These are phyloP conservation scores for Oceanodroma tethys DNA, from an alignment of 2,113 vertebrate species.

Conservation along the genomic window DNA sequence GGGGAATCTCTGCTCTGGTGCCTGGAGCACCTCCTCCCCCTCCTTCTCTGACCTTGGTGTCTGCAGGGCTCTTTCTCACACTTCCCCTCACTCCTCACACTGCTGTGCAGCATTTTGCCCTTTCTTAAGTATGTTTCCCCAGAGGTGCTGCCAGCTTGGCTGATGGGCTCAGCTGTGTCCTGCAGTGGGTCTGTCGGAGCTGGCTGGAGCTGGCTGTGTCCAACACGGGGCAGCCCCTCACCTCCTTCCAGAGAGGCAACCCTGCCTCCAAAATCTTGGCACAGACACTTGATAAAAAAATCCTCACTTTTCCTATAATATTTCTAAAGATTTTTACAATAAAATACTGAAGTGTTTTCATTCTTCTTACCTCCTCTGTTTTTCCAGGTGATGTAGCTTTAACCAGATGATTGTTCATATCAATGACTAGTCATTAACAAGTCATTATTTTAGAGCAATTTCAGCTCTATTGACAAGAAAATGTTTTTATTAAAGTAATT, in stretches of 20 bases:
- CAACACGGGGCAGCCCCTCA: neutral
- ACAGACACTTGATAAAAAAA: neutral
- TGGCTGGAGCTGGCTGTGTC: neutral
- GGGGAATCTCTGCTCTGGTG: neutral
- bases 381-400: neutral
- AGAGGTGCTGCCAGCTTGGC: neutral
- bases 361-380: neutral
- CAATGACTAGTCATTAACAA: neutral
- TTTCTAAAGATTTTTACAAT: neutral
- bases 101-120: neutral
- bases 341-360: neutral
- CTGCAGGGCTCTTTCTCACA: neutral
- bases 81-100: neutral
- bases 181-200: neutral
- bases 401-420: neutral
- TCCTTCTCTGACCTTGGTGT: neutral
- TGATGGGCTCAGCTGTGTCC: neutral
- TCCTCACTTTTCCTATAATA: neutral
- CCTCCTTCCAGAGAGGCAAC: neutral
- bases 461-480: neutral
- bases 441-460: neutral
- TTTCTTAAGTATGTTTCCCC: neutral
- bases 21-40: neutral
- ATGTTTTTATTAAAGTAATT: neutral
- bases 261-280: neutral